A percentile compares a stretch with the other conserved stretches of the same genome.
Evolutionary conservation across 2,888 invertebrate species (phyloP).

Genomic region (Phengaris alcon): DNA sequence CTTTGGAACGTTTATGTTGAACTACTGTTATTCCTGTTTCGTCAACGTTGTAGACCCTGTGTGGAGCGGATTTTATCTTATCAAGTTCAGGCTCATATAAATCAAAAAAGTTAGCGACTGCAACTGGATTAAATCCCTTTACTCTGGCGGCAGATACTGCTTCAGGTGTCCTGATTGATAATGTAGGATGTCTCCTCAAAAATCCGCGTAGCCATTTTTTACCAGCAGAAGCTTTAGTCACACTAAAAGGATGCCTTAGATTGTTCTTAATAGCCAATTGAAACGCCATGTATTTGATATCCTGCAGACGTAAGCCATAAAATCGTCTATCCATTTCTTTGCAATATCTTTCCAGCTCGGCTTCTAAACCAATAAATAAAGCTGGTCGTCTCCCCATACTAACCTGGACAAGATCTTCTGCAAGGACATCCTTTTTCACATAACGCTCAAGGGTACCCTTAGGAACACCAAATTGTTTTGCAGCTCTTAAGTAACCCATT

Average conservation of each 20-base stretch:
- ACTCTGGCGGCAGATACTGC: conserved; percentile 14
- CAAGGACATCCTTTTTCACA: too few species aligned
- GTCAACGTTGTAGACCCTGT: conserved; percentile 20
- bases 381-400: conserved; percentile 21
- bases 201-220: conserved; percentile 12
- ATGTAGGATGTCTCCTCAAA: too few species aligned
- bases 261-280: conserved; percentile 3
- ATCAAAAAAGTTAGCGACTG: conserved; percentile 5
- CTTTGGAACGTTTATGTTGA: conserved; percentile 14
- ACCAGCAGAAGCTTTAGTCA: background rate
- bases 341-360: conserved; percentile 26
- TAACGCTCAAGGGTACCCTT: too few species aligned
- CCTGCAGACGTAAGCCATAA: background rate
- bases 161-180: background rate
- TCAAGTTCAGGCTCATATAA: conserved; percentile 21
- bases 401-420: conserved; percentile 9
- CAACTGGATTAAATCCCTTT: conserved; percentile 16
- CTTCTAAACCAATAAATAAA: background rate
- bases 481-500: conserved; percentile 22
- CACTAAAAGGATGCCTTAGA: too few species aligned
- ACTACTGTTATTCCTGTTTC: conserved; percentile 25
- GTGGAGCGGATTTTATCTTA: conserved; percentile 5
- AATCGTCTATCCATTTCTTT: conserved; percentile 15
- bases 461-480: conserved; percentile 7
- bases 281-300: conserved; percentile 10